Evolutionary conservation across 2,888 invertebrate genomes (phyloP).

Genomic region (Drosophila picticornis): DNA sequence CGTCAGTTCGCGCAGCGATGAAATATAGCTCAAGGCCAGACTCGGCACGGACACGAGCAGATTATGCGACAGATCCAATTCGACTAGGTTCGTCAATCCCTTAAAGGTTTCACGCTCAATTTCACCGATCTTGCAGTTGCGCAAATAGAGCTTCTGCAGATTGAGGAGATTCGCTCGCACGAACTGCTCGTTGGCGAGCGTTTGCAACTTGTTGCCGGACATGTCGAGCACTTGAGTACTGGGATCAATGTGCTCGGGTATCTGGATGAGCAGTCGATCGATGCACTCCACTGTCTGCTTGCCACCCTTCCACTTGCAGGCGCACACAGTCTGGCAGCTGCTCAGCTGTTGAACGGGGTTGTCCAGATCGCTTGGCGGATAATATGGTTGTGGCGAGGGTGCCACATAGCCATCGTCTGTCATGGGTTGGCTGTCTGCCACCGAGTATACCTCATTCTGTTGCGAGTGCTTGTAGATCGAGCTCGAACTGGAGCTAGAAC

Average conservation of each 20-base stretch:
- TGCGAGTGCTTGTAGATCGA: constrained; percentile 32
- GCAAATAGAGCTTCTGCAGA: constrained; percentile 93
- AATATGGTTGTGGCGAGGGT: constrained; percentile 32
- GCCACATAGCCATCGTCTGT: constrained; percentile 82
- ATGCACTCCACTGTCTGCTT: constrained; percentile 97
- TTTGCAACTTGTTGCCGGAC: constrained; percentile 94
- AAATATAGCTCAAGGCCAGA: constrained; percentile 91
- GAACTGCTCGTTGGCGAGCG: constrained; percentile 93
- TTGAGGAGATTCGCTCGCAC: constrained; percentile 92
- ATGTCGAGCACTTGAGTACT: constrained; percentile 96
- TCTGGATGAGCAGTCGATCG: constrained; percentile 92
- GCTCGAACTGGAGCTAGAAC: constrained; percentile 16
- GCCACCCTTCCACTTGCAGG: constrained; percentile 97
- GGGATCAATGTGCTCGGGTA: constrained; percentile 94
- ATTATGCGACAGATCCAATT: constrained; percentile 95
- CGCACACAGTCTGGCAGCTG: constrained; percentile 89
- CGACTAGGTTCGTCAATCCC: constrained; percentile 95
- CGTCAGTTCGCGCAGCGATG: constrained; percentile 92
- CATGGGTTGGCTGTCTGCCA: constrained; percentile 81
- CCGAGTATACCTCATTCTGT: constrained; percentile 78
- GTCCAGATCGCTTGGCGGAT: constrained; percentile 51
- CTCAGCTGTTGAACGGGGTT: constrained; percentile 73
- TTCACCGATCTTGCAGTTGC: constrained; percentile 93
- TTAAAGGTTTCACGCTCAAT: constrained; percentile 94
- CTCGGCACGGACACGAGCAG: constrained; percentile 92